Conservation (phyloP, 23 tunicate species). For the Trididemnum miniatum region DNA sequence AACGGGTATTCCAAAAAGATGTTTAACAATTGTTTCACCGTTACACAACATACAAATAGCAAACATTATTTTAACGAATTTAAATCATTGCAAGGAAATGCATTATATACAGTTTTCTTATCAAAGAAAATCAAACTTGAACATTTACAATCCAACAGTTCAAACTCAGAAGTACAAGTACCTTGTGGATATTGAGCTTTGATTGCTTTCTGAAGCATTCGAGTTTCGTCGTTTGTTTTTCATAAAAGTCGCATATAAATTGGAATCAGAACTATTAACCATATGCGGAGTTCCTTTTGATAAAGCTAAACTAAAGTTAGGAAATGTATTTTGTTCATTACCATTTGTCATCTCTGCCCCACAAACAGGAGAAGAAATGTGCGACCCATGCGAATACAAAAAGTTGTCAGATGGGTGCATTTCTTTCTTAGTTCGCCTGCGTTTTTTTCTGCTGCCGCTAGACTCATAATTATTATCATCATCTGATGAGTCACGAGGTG, state of each 20-base stretch:
- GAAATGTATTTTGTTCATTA: slow-evolving; percentile 42
- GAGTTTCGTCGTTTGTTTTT: slow-evolving; percentile 37
- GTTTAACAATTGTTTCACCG: too few relatives aligned
- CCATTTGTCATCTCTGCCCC: slow-evolving; percentile 48
- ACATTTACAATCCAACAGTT: too few relatives aligned
- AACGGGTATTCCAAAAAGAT: too few relatives aligned
- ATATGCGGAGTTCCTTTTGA: neutral
- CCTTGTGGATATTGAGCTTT: slow-evolving; percentile 37
- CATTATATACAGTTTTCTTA: too few relatives aligned
- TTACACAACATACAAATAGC: too few relatives aligned
- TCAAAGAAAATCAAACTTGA: too few relatives aligned
- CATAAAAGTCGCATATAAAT: slow-evolving; percentile 28
- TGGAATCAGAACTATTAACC: slow-evolving; percentile 61
- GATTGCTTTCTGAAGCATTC: slow-evolving; percentile 76
- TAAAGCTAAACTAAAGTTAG: neutral
- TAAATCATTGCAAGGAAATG: too few relatives aligned
- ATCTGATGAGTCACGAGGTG: slow-evolving; percentile 76
- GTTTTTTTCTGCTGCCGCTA: slow-evolving; percentile 63
- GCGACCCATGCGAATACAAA: slow-evolving; percentile 38
- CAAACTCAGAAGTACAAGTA: neutral
- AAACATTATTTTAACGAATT: too few relatives aligned
- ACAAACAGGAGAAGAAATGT: slow-evolving; percentile 55
- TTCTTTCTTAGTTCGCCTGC: slow-evolving; percentile 59
- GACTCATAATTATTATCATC: slow-evolving; percentile 80
- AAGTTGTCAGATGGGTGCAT: slow-evolving; percentile 24